Evolutionary conservation across 2,113 vertebrate species (phyloP), one percentile per base, ranked within the genome.

Genomic region (Epinephelus moara): DNA sequence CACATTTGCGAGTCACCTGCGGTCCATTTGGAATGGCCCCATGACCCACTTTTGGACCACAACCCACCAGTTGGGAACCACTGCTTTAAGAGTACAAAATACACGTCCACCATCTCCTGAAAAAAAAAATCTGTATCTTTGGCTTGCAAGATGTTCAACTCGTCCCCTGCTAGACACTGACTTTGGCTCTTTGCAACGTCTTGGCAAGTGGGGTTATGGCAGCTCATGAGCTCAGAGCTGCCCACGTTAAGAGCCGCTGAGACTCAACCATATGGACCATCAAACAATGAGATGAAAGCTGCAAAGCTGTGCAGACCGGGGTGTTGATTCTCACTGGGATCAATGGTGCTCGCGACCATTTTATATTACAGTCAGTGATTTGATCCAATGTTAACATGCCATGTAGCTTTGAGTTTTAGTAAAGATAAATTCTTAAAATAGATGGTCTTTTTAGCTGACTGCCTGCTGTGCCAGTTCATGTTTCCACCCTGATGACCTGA

Each of bases 231-330:
- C 62, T 37, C n/a, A 21, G 62, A 67, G 53, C 33, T n/a, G 53
- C 55, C 52, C 52, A n/a, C 37, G 30, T 49, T 47, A 15, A 40
- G 27, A 75, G 33, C 60, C 55, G 21, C 70, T 66, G 75, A 62
- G 78, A 61, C 64, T 67, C 53, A 52, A 11, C 66, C 66, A 67
- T 70, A 76, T 73, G 74, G 82, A 75, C 60, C 61, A 40, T 55
- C 74, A 63, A 55, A 69, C 33, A 81, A 47, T 13, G 27, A 25
- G 14, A 70, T 61, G 66, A 77, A 45, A 77, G 37, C 64, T 67
- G 69, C 66, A 64, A 60, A 55, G 30, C 14, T 1, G 15, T 25
- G 12, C 63, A 37, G 59, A 62, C 45, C 59, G 12, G 55, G 23
- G 60, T 55, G 72, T 77, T 68, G 56, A 67, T 49, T 55, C 82